Evolutionary conservation across 2,113 vertebrate species (phyloP).

Genomic region (Lanius ludovicianus): DNA sequence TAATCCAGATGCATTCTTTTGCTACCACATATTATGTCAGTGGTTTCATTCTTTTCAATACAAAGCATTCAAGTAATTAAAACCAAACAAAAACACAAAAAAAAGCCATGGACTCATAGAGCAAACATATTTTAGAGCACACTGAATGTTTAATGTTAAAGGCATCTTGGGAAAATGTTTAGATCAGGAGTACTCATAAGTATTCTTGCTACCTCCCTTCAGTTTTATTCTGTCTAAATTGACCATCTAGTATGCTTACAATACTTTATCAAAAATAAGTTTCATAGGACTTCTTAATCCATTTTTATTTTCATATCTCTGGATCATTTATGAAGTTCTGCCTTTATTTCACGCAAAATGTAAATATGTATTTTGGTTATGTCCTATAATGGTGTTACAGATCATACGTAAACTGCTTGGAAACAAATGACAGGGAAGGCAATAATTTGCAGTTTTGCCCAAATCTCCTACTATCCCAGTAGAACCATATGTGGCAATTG

Average conservation of each 20-base stretch:
- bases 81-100: not conserved
- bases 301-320: not conserved
- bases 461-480: not conserved
- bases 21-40: not conserved
- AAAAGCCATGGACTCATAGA: not conserved
- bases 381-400: not conserved
- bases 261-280: not conserved
- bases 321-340: not conserved
- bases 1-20: not conserved
- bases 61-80: not conserved
- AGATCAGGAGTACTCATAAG: not conserved
- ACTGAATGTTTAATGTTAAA: conserved; percentile 2
- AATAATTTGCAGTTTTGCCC: not conserved
- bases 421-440: not conserved
- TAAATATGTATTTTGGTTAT: not conserved
- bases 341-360: not conserved
- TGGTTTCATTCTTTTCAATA: not conserved
- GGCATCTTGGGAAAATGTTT: not conserved
- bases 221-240: not conserved
- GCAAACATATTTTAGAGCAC: not conserved
- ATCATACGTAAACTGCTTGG: not conserved
- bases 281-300: not conserved
- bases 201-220: not conserved
- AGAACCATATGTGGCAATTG: not conserved
- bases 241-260: not conserved